Evolutionary conservation across 92 coral and sea anemone species (phyloP).

Genomic region (Porites cylindrica): DNA sequence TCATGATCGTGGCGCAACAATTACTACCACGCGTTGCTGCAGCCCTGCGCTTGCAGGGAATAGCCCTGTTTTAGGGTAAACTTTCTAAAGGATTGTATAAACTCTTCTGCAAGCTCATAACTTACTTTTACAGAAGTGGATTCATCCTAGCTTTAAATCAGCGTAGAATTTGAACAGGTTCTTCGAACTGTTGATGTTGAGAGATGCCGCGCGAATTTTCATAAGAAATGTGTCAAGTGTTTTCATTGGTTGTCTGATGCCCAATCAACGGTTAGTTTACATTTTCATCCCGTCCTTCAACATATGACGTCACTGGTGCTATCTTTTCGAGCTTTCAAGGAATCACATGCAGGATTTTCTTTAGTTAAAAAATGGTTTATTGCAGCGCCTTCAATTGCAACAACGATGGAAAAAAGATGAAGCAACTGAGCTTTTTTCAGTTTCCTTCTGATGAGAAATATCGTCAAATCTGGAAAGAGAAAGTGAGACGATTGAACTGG

Average conservation of each 20-base stretch:
- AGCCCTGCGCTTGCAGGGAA: too few relatives aligned
- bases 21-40: too few relatives aligned
- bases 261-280: slow-evolving; percentile 30
- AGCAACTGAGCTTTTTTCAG: slow-evolving; percentile 30
- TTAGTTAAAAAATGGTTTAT: slow-evolving; percentile 16
- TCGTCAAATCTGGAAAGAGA: slow-evolving; percentile 42
- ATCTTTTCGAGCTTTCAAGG: neutral
- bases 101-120: neutral
- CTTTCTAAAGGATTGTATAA: neutral
- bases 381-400: slow-evolving; percentile 41
- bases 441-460: slow-evolving; percentile 42
- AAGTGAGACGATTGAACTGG: slow-evolving; percentile 41
- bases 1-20: too few relatives aligned
- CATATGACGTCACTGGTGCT: slow-evolving; percentile 42
- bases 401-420: slow-evolving; percentile 40
- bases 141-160: neutral
- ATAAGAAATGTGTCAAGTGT: neutral
- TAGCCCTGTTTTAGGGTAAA: too few relatives aligned
- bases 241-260: slow-evolving; percentile 24
- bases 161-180: neutral
- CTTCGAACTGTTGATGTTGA: neutral
- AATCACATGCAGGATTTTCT: neutral
- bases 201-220: slow-evolving; percentile 28
- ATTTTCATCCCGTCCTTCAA: neutral
- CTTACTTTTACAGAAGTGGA: slow-evolving; percentile 10